These are phyloP conservation scores for Isoperla grammatica DNA, from an alignment of 2,888 invertebrate genomes.

Conservation along the genomic window DNA sequence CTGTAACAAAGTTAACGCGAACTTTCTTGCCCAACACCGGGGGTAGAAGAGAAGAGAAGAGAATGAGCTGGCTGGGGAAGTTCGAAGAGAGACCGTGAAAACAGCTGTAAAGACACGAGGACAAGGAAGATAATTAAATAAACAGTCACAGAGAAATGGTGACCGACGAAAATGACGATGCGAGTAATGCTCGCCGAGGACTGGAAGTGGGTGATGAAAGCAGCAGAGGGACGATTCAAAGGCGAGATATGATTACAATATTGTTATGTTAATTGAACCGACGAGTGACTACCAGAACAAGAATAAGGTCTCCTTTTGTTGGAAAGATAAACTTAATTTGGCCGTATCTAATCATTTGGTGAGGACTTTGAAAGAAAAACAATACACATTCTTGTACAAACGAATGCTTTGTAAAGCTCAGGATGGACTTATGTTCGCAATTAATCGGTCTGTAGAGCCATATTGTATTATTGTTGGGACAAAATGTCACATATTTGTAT, in stretches of 20 bases:
- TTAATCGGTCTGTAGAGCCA: too few relatives aligned
- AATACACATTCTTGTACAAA: too few relatives aligned
- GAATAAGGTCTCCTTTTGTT: too few relatives aligned
- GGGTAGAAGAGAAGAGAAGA: neutral
- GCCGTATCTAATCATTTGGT: too few relatives aligned
- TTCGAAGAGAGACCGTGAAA: neutral
- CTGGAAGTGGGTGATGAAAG: too few relatives aligned
- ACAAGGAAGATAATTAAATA: conserved; percentile 14
- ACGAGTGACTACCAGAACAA: neutral
- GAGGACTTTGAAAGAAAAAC: too few relatives aligned
- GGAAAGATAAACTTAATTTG: too few relatives aligned
- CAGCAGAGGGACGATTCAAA: neutral
- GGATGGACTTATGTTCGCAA: too few relatives aligned
- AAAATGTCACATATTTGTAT: too few relatives aligned
- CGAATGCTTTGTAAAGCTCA: too few relatives aligned
- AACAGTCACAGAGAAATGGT: neutral
- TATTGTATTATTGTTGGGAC: too few relatives aligned
- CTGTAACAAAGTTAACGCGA: conserved; percentile 6
- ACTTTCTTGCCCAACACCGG: neutral
- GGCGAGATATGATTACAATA: neutral
- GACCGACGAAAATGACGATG: conserved; percentile 4
- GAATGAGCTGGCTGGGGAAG: neutral
- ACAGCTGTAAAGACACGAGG: neutral
- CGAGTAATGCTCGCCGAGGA: neutral
- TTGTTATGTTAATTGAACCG: neutral